phyloP scores from a whole-genome alignment of 2,888 invertebrate species.

The Calliphora vomitoria region DNA sequence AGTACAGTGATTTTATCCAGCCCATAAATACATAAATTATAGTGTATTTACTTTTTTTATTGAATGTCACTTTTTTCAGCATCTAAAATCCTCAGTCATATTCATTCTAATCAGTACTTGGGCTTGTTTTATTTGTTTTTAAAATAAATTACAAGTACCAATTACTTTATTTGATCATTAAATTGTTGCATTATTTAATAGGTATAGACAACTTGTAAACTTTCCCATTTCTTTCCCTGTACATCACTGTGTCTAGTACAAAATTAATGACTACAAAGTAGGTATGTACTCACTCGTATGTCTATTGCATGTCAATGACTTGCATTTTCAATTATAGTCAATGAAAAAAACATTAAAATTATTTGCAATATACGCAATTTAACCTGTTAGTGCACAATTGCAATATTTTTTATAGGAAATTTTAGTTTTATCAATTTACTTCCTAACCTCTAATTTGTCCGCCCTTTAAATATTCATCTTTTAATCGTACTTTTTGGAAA shows the following conservation, averaged over 20 bases:
- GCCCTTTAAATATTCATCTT: too few species aligned
- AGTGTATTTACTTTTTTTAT: too few species aligned
- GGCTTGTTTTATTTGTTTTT: not conserved
- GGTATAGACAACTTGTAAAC: not conserved
- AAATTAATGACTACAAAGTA: not conserved
- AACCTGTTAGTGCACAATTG: not conserved
- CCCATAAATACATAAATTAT: too few species aligned
- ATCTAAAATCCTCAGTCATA: too few species aligned
- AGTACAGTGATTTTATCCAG: not conserved
- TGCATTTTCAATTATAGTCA: conserved; percentile 8
- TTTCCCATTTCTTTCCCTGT: not conserved
- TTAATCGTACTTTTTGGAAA: too few species aligned
- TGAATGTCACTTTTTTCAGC: too few species aligned
- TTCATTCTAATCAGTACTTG: too few species aligned
- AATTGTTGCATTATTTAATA: not conserved
- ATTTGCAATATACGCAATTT: conserved; percentile 13
- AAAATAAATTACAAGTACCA: not conserved
- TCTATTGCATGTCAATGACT: conserved; percentile 22
- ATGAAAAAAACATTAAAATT: not conserved
- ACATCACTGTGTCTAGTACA: not conserved
- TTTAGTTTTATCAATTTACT: not conserved
- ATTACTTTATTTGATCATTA: not conserved
- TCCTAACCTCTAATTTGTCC: too few species aligned
- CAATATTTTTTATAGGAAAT: not conserved
- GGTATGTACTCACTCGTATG: not conserved